A percentile compares a stretch with the other conserved stretches of the same genome.
phyloP scores from a whole-genome alignment of 2,113 vertebrate species.

The Callopanchax toddi region DNA sequence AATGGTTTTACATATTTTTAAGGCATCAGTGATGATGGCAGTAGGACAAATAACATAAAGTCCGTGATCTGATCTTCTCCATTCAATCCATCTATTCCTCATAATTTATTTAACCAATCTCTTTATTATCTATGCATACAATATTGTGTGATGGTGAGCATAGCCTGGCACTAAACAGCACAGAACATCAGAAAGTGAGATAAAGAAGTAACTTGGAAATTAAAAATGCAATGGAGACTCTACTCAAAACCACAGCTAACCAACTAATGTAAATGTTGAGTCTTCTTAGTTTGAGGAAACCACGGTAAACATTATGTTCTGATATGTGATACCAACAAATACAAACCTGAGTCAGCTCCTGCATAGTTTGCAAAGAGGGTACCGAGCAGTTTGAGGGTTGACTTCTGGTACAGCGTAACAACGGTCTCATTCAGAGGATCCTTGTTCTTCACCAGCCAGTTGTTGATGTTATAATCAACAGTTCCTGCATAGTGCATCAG shows the following conservation, averaged over 20 bases:
- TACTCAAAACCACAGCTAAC: not conserved
- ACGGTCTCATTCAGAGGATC: conserved; percentile 88
- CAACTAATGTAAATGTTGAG: not conserved
- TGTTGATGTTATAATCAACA: conserved; percentile 88
- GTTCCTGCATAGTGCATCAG: conserved; percentile 86
- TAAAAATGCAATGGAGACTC: no score
- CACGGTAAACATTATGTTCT: no score
- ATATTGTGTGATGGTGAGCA: no score
- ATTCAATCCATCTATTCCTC: no score
- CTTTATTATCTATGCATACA: no score
- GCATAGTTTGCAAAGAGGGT: conserved; percentile 83
- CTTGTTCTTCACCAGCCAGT: conserved; percentile 89
- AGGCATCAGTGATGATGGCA: not conserved
- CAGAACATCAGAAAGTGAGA: no score
- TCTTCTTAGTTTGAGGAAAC: no score
- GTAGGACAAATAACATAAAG: not conserved
- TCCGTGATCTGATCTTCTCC: no score
- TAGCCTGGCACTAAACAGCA: no score
- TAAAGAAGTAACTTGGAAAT: no score
- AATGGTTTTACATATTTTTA: not conserved
- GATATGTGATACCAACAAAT: not conserved
- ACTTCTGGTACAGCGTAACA: conserved; percentile 88
- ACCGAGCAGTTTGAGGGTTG: conserved; percentile 78
- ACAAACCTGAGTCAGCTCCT: conserved; percentile 79
- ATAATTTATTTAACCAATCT: no score